Percentiles rank a stretch among this genome's conserved stretches.
Evolutionary conservation across 2,113 vertebrate genomes (phyloP).

Genomic region (Murina feae): DNA sequence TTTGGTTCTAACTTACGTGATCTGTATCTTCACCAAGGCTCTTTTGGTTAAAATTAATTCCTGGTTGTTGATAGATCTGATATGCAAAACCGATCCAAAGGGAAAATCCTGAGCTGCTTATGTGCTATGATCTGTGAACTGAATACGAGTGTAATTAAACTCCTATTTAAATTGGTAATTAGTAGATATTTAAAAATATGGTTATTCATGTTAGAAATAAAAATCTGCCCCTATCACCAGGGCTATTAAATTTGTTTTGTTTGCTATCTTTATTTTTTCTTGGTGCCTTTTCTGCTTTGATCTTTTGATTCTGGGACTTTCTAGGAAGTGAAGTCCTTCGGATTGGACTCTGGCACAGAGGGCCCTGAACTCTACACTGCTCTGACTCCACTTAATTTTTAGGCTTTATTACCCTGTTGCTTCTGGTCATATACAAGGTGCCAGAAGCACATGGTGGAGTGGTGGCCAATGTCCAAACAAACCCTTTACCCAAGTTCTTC

Average conservation of each 20-base stretch:
- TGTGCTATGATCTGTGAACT: neutral
- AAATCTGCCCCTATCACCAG: neutral
- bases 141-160: neutral
- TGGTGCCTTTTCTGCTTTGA: neutral
- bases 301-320: neutral
- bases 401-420: neutral
- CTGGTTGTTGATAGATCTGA: neutral
- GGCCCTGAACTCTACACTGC: no score
- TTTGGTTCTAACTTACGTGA: neutral
- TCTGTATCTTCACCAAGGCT: neutral
- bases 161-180: neutral
- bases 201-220: neutral
- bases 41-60: neutral
- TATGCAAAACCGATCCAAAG: neutral
- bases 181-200: neutral
- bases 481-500: neutral
- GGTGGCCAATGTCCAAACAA: neutral
- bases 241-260: neutral
- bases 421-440: no score
- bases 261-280: neutral
- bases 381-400: neutral
- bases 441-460: neutral
- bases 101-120: neutral
- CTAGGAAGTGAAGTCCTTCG: neutral
- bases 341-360: neutral